Conservation (phyloP, 2,888 invertebrate genomes). For the Zelleria hepariella region DNA sequence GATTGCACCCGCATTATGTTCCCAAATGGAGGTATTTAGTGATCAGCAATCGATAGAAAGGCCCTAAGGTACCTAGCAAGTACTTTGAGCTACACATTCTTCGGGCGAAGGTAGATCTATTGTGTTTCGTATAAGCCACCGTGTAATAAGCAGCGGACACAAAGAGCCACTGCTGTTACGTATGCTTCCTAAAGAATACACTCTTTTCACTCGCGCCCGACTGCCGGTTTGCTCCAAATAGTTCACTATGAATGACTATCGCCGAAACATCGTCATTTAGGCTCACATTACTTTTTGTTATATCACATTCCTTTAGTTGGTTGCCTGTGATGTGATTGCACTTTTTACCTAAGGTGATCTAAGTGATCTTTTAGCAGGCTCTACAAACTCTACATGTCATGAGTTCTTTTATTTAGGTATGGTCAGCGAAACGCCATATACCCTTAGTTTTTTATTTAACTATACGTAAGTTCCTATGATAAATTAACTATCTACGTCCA, state of each 20-base stretch:
- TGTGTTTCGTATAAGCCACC: conserved; percentile 35
- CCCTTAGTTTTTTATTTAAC: no score
- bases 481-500: no score
- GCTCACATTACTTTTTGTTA: background rate
- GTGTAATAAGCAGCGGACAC: conserved; percentile 54
- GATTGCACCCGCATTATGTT: background rate
- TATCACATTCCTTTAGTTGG: background rate
- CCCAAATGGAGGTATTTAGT: background rate
- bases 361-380: no score
- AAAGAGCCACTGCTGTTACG: conserved; percentile 43
- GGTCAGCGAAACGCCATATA: no score
- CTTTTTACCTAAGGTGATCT: no score
- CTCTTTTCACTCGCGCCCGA: background rate
- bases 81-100: conserved; percentile 15
- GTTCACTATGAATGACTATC: background rate
- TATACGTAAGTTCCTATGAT: no score
- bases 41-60: conserved; percentile 2
- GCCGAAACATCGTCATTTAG: background rate
- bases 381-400: no score
- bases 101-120: conserved; percentile 13
- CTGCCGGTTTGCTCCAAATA: background rate
- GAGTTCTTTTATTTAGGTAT: no score
- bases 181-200: background rate
- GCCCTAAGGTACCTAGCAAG: conserved; percentile 7
- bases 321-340: background rate